These are phyloP conservation scores for Alca torda DNA, from an alignment of 2,797 vertebrate genomes.

Conservation along the genomic window DNA sequence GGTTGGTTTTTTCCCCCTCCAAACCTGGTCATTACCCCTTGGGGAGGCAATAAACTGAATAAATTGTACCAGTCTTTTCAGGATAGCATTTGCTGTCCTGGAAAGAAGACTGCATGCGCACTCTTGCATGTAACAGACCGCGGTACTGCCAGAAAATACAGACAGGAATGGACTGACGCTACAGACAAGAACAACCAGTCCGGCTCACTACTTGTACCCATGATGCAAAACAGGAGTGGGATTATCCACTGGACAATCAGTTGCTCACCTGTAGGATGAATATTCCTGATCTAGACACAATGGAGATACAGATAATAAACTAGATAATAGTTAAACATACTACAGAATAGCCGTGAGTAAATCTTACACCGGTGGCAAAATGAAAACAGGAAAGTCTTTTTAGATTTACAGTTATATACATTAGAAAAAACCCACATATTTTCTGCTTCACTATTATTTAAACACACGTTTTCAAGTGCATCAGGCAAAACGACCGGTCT, in stretches of 20 bases:
- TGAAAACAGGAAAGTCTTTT: not conserved
- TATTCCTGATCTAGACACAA: not conserved
- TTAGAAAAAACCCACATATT: not conserved
- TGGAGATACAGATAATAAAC: not conserved
- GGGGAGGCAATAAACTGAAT: not conserved
- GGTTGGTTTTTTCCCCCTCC: rapidly evolving
- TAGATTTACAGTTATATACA: not conserved
- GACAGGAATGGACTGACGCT: not conserved
- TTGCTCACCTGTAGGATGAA: not conserved
- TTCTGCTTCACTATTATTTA: not conserved
- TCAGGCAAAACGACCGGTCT: not conserved
- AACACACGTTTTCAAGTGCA: not conserved
- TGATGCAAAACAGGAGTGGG: not conserved
- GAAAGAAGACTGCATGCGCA: not conserved
- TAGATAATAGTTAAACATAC: not conserved
- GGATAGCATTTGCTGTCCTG: not conserved
- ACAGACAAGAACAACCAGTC: not conserved
- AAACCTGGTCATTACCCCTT: not conserved
- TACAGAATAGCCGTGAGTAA: not conserved
- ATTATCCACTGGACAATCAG: not conserved
- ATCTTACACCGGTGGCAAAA: not conserved
- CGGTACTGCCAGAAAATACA: not conserved
- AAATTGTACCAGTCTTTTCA: not conserved
- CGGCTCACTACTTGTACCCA: not conserved
- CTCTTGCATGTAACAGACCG: not conserved